Conservation (phyloP, 2,113 vertebrate genomes). For the Bathybates hornii region DNA sequence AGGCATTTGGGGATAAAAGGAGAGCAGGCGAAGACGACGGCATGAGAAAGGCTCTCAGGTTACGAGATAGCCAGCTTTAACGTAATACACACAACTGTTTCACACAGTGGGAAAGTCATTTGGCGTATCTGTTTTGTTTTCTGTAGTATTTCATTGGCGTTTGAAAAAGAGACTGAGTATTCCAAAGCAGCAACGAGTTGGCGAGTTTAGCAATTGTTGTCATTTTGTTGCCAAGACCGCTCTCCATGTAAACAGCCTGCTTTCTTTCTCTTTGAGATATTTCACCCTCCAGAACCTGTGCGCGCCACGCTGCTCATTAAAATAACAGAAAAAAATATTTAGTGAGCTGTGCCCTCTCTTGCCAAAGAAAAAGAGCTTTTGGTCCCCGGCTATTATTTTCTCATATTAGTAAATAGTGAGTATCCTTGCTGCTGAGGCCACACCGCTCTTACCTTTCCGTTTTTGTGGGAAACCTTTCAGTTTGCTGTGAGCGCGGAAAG, state of each 20-base stretch:
- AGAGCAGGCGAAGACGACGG: not conserved
- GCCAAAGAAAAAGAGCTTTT: not conserved
- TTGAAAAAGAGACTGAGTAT: not conserved
- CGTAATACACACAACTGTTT: not conserved
- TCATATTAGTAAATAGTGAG: not conserved
- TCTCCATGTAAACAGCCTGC: not conserved
- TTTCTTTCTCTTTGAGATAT: not conserved
- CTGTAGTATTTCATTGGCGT: not conserved
- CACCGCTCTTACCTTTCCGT: not conserved
- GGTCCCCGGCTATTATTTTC: not conserved
- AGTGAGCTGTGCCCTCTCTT: not conserved
- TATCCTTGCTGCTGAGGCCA: not conserved
- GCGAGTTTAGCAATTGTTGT: not conserved
- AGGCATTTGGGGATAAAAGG: not conserved
- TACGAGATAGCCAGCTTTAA: not conserved
- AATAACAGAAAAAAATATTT: not conserved
- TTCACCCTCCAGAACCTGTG: not conserved
- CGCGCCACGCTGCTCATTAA: rapidly evolving
- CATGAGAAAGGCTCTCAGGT: not conserved
- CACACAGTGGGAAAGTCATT: not conserved
- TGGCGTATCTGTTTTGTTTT: not conserved
- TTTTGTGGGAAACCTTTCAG: not conserved
- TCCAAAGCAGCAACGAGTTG: not conserved
- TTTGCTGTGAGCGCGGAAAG: not conserved
- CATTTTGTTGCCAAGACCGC: not conserved